Evolutionary conservation across 2,797 vertebrate genomes (phyloP).

Genomic region (Choloepus didactylus): DNA sequence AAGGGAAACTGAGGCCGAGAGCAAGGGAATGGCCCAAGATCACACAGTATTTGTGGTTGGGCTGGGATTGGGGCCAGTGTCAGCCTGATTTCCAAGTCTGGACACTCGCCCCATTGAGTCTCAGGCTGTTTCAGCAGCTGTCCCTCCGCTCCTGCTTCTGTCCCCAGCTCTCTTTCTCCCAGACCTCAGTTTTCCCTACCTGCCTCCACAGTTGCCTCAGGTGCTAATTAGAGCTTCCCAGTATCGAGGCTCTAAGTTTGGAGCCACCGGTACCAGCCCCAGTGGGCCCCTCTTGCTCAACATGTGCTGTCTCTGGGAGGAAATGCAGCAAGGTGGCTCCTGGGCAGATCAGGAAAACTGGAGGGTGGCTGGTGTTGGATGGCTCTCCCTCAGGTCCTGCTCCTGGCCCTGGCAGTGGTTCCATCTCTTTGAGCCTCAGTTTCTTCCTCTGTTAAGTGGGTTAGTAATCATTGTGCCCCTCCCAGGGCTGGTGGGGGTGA

Average conservation of each 20-base stretch:
- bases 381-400: neutral
- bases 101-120: neutral
- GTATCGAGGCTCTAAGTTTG: neutral
- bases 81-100: neutral
- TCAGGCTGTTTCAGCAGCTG: neutral
- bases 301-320: neutral
- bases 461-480: neutral
- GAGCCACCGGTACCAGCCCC: neutral
- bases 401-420: neutral
- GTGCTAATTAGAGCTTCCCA: too few relatives aligned
- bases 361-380: fast-evolving
- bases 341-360: neutral
- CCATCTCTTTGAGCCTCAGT: neutral
- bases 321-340: fast-evolving
- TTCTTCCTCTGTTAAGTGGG: neutral
- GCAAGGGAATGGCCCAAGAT: neutral
- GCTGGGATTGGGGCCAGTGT: neutral
- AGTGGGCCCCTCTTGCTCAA: neutral
- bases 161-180: neutral
- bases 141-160: neutral
- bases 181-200: neutral
- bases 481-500: neutral
- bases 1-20: neutral
- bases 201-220: neutral
- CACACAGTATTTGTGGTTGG: neutral